phyloP scores from a whole-genome alignment of 2,113 vertebrate species.

The Atlantisia rogersi region DNA sequence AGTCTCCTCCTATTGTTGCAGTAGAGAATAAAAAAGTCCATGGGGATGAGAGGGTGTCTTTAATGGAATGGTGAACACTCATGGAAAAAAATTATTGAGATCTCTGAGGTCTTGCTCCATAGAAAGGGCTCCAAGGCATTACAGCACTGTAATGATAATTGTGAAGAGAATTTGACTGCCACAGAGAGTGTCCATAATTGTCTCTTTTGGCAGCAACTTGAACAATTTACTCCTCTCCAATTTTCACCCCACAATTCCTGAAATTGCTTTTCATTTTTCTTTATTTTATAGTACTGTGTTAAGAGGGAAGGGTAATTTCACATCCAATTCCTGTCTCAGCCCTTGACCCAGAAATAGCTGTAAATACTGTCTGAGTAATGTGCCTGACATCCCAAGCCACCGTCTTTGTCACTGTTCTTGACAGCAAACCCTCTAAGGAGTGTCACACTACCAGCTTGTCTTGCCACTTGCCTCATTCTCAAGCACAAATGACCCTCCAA shows the following conservation, averaged over 20 bases:
- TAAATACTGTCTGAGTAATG: not conserved
- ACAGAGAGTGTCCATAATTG: not conserved
- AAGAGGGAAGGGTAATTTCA: not conserved
- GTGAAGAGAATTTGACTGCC: not conserved
- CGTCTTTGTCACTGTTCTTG: not conserved
- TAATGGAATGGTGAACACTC: not conserved
- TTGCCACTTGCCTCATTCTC: not conserved
- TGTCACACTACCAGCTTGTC: not conserved
- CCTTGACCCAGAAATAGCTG: constrained; percentile 18
- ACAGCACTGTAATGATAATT: not conserved
- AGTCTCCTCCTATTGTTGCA: not conserved
- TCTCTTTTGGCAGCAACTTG: not conserved
- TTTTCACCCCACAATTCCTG: not conserved
- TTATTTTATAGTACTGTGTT: not conserved
- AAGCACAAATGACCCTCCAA: not conserved
- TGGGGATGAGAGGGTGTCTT: not conserved
- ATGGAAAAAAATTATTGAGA: not conserved
- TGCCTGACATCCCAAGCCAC: not conserved
- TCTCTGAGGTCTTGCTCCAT: not conserved
- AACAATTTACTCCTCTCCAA: constrained; percentile 1
- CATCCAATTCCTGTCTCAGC: not conserved
- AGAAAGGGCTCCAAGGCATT: not conserved
- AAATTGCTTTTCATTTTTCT: constrained; percentile 31
- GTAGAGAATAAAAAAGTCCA: not conserved
- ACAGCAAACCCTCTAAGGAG: not conserved